Base-by-base conservation (phyloP, 2,888 invertebrate genomes). In the Polyploca ridens region DNA sequence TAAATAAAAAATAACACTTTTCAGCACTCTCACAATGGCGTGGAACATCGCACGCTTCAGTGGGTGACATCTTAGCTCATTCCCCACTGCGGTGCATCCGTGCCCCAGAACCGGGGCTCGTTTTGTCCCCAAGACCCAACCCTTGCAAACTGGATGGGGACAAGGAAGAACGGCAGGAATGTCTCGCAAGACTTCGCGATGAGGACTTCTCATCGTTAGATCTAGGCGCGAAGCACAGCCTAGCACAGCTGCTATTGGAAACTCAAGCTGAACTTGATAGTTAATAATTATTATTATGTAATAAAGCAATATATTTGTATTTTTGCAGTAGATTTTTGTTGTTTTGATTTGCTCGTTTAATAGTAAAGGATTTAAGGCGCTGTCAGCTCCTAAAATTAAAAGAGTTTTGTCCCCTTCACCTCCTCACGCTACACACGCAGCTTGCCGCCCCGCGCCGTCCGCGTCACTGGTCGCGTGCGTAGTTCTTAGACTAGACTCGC, bases 71-170 rank as follows among this genome's bases (percentile, higher is more conserved):
- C 33, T 74, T 76, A 19, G 90, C 97, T 10, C 92, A 95, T 57
- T 94, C 95, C 38, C 92, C 96, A 65, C 85, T 97, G 64, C 97
- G 97, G 87, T 95, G 96, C 59, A 94, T 98, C 84, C 95, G 97
- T 64, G 97, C 97, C 35, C 96, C 97, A 8, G 98, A 98, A 84
- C 98, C 98, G 62, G 96, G 96, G 72, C 90, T 98, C 19, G 77
- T 86, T 69, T 77, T 83, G 73, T 63, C 66, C 69, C 80, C 81
- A 66, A 79, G 66, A 63, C 71, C 73, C 59, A 69, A 70, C 68
- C 79, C 76, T 66, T 77, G 74, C 75, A 72, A 60, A 67, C 63
- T 57, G 61, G 66, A 63, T 38, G 10, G 63, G 35, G 54, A 58
- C 63, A 35, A 41, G 60, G 27, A 7, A 57, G n/a, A 44, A 11